These are phyloP conservation scores for Pomatorhinus ruficollis DNA, from an alignment of 2,113 vertebrate genomes.

Conservation along the genomic window DNA sequence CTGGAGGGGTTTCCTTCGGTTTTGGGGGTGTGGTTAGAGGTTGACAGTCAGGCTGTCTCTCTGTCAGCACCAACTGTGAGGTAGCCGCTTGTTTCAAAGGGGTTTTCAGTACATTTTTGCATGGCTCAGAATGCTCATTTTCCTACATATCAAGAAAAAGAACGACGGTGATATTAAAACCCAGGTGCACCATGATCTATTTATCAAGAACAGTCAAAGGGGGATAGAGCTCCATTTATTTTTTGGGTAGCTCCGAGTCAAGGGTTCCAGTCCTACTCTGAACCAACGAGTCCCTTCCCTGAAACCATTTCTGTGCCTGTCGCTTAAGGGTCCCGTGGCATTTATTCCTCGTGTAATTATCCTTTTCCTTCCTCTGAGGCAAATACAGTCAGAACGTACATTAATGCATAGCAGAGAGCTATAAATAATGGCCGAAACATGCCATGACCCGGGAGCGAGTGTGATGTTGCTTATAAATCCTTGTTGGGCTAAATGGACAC, in stretches of 20 bases:
- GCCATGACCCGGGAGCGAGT: neutral
- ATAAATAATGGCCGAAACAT: rapidly evolving
- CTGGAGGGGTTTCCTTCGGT: slow-evolving; percentile 72
- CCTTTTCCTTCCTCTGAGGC: neutral
- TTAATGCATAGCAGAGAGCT: rapidly evolving
- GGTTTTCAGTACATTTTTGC: slow-evolving; percentile 62
- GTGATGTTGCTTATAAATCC: neutral
- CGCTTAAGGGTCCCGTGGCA: rapidly evolving
- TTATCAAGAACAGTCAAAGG: rapidly evolving
- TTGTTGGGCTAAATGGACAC: neutral
- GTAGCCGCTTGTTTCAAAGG: slow-evolving; percentile 69
- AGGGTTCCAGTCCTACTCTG: neutral
- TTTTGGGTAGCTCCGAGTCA: rapidly evolving
- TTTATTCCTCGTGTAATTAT: neutral
- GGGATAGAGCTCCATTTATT: rapidly evolving
- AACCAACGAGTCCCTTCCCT: neutral
- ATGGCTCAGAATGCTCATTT: slow-evolving; percentile 74
- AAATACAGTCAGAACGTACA: rapidly evolving
- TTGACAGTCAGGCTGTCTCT: slow-evolving; percentile 71
- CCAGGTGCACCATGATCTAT: neutral
- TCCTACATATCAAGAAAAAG: slow-evolving; percentile 67
- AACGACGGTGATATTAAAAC: neutral
- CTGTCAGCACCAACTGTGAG: slow-evolving; percentile 31
- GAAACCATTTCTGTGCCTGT: neutral
- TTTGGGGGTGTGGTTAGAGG: slow-evolving; percentile 89